Conservation (phyloP, 2,888 invertebrate genomes). For the Xanthorhoe spadicearia region DNA sequence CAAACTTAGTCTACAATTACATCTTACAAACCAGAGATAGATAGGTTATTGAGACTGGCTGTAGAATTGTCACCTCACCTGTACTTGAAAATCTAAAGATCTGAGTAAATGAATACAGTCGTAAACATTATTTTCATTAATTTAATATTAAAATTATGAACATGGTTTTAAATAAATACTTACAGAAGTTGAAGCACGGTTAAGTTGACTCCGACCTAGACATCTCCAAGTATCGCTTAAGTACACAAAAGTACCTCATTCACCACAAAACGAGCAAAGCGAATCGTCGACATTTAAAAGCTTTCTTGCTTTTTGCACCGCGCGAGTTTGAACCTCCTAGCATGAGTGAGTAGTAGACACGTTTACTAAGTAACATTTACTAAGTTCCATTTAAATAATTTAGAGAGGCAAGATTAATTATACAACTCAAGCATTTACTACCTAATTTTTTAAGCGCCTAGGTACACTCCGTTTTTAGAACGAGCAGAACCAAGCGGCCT, state of each 20-base stretch:
- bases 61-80: too few species aligned
- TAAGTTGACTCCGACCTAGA: not conserved
- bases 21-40: too few species aligned
- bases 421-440: too few species aligned
- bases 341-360: not conserved
- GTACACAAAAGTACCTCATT: slow-evolving; percentile 1
- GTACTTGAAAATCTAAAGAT: too few species aligned
- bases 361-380: not conserved
- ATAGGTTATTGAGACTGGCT: too few species aligned
- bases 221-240: not conserved
- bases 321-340: not conserved
- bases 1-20: too few species aligned
- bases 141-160: not conserved
- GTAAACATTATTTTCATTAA: not conserved
- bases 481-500: too few species aligned
- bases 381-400: too few species aligned
- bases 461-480: too few species aligned
- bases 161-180: not conserved
- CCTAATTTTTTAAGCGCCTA: too few species aligned
- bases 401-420: too few species aligned
- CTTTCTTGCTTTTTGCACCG: slow-evolving; percentile 5
- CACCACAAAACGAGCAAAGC: slow-evolving; percentile 10
- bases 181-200: not conserved
- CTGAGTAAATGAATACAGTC: too few species aligned
- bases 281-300: slow-evolving; percentile 20